These are phyloP conservation scores for Brachyalestes nurse DNA, from an alignment of 2,797 vertebrate species.

Conservation along the genomic window DNA sequence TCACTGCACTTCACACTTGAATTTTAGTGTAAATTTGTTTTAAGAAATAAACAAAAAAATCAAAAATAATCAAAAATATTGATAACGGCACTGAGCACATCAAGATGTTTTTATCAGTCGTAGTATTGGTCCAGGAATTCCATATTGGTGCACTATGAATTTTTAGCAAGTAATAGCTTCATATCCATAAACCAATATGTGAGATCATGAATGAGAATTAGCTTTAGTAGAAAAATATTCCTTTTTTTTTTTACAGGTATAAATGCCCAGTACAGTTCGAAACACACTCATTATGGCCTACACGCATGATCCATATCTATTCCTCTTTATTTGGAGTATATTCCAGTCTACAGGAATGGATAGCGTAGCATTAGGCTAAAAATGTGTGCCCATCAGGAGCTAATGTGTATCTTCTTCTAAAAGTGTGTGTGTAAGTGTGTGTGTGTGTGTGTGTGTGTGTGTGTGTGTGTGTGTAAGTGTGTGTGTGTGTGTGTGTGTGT, in stretches of 20 bases:
- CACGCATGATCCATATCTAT: too few species aligned
- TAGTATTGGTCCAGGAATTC: neutral
- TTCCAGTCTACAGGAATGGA: neutral
- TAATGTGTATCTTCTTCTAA: constrained; percentile 43
- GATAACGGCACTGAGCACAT: neutral
- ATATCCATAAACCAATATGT: neutral
- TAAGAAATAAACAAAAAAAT: too few species aligned
- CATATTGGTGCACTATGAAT: neutral
- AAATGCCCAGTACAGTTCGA: neutral
- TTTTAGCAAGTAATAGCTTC: too few species aligned
- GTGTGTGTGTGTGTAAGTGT: neutral
- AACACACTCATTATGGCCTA: neutral
- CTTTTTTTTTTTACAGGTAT: neutral
- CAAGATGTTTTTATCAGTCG: neutral
- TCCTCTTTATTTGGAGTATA: neutral
- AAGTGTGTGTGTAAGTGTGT: too few species aligned
- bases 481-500: neutral
- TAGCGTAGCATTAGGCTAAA: neutral
- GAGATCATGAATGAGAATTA: neutral
- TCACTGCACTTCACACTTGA: too few species aligned
- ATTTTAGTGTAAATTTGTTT: too few species aligned
- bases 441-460: constrained; percentile 26
- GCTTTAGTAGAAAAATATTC: neutral
- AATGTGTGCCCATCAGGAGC: constrained; percentile 38
- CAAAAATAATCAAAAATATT: too few species aligned